Evolutionary conservation across 2,113 vertebrate species (phyloP).

Genomic region (Crotalus horridus): DNA sequence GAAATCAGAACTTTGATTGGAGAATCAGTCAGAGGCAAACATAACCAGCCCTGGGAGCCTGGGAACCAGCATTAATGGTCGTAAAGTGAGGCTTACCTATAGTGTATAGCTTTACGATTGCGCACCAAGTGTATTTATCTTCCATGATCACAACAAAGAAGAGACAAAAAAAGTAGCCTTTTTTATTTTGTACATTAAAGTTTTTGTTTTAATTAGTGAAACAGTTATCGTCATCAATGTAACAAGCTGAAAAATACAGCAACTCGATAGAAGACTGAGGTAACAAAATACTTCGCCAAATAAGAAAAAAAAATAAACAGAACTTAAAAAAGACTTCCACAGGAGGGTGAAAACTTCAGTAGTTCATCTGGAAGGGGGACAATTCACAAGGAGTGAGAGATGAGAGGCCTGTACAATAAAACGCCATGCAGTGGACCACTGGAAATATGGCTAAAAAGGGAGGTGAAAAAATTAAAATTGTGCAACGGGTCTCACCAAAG

Average conservation of each 20-base stretch:
- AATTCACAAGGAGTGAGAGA: conserved; percentile 63
- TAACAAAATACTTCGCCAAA: conserved; percentile 79
- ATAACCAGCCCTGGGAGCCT: too few species aligned
- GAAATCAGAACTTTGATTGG: too few species aligned
- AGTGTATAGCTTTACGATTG: not conserved
- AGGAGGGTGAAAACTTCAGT: conserved; percentile 52
- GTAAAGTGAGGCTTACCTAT: too few species aligned
- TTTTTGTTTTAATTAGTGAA: conserved; percentile 74
- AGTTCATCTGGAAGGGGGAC: conserved; percentile 61
- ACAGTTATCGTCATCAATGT: conserved; percentile 70
- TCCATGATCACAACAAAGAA: not conserved
- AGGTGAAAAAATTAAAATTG: conserved; percentile 44
- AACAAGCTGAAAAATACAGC: conserved; percentile 80
- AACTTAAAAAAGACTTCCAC: conserved; percentile 67
- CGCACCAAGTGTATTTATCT: accelerated
- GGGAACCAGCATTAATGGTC: too few species aligned
- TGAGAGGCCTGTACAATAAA: conserved; percentile 60
- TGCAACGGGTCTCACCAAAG: conserved; percentile 63
- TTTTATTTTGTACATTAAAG: conserved; percentile 63
- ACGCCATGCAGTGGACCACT: conserved; percentile 71
- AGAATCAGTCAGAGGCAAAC: too few species aligned
- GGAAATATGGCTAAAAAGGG: conserved; percentile 45
- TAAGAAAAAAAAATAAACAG: conserved; percentile 24
- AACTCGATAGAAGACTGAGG: conserved; percentile 79
- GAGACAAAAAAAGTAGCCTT: not conserved